Evolutionary conservation across 2,113 vertebrate species (phyloP).

Genomic region (Falcunculus frontatus): DNA sequence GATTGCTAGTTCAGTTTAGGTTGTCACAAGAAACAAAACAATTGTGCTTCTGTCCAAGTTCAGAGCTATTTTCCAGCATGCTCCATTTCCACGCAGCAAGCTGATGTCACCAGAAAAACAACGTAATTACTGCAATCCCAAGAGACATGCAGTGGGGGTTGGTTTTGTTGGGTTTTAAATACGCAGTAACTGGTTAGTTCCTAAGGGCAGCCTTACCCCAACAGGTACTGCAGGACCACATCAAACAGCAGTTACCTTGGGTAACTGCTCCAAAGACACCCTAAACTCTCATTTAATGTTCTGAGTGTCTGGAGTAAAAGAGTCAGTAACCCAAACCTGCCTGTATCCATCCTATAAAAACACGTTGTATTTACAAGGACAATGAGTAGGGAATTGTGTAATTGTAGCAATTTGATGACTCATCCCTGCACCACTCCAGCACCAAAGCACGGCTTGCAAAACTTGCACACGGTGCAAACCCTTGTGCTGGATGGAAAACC

Average conservation of each 20-base stretch:
- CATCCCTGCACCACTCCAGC: constrained; percentile 3
- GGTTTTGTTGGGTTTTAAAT: neutral
- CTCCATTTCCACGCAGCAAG: neutral
- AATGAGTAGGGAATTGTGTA: neutral
- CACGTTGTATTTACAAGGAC: neutral
- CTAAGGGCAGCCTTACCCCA: neutral
- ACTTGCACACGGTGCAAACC: neutral
- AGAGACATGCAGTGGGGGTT: neutral
- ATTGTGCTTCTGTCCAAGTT: neutral
- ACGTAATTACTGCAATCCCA: neutral
- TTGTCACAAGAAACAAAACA: neutral
- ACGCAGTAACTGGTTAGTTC: neutral
- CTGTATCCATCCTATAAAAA: neutral
- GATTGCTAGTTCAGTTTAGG: neutral
- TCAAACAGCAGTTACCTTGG: neutral
- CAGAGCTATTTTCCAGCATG: neutral
- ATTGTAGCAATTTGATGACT: neutral
- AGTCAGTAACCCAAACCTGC: neutral
- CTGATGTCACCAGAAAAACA: neutral
- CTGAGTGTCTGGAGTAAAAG: neutral
- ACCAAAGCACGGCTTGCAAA: neutral
- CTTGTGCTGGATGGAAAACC: neutral
- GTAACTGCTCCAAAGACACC: neutral
- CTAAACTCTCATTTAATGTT: neutral
- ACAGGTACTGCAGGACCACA: neutral